Evolutionary conservation across 2,113 vertebrate species (phyloP).

Genomic region (Ahaetulla prasina): DNA sequence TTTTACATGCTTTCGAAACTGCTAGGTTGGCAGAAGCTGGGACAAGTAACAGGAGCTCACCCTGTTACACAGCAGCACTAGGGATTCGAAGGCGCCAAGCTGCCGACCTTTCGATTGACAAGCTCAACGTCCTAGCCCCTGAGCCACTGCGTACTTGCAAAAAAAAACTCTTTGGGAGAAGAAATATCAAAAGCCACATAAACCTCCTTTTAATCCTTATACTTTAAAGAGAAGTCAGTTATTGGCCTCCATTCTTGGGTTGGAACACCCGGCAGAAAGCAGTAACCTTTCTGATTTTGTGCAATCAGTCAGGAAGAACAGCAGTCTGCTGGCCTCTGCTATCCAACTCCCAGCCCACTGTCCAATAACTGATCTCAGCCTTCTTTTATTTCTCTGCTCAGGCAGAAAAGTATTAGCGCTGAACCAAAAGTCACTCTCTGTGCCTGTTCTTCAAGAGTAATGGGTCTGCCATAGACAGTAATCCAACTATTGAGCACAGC

Average conservation of each 20-base stretch:
- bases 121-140: too few relatives aligned
- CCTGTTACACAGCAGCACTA: too few relatives aligned
- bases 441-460: neutral
- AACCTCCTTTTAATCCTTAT: neutral
- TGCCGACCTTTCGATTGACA: too few relatives aligned
- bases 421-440: neutral
- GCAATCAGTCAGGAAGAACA: neutral
- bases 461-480: neutral
- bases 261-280: neutral
- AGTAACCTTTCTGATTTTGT: neutral
- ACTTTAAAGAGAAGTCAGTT: neutral
- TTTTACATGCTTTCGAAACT: too few relatives aligned
- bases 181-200: neutral
- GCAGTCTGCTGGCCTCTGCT: neutral
- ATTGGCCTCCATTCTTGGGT: neutral
- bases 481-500: neutral
- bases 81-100: too few relatives aligned
- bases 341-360: neutral
- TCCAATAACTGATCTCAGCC: neutral
- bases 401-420: neutral
- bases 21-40: too few relatives aligned
- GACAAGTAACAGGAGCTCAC: too few relatives aligned
- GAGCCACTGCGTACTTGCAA: too few relatives aligned
- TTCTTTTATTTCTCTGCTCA: neutral
- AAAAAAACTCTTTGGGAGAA: neutral